Conservation (phyloP, 2,888 invertebrate genomes). For the Ormyrus nitidulus region DNA sequence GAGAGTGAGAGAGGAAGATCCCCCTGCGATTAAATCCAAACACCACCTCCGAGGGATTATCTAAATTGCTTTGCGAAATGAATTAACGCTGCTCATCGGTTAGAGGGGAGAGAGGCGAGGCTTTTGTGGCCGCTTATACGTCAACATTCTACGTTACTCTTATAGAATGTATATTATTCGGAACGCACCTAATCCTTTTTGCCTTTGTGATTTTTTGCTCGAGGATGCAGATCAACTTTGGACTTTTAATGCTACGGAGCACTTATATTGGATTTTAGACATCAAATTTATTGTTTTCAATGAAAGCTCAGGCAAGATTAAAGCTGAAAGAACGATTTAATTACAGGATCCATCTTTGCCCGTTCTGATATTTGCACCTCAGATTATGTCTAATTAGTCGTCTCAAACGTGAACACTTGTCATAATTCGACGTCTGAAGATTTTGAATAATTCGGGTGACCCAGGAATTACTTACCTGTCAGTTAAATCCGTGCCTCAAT, state of each 20-base stretch:
- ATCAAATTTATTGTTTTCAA: not conserved
- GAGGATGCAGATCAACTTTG: not conserved
- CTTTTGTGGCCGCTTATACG: constrained; percentile 9
- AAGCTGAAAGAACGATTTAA: too few relatives aligned
- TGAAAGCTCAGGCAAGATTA: too few relatives aligned
- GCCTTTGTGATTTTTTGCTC: not conserved
- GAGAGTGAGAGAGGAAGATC: constrained; percentile 51
- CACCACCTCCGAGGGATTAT: constrained; percentile 70
- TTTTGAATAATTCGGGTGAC: constrained; percentile 49
- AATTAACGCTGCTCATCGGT: constrained; percentile 70
- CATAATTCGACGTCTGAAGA: constrained; percentile 53
- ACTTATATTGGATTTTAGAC: too few relatives aligned
- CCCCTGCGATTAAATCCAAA: constrained; percentile 69
- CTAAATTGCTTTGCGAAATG: constrained; percentile 73
- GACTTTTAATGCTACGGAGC: too few relatives aligned
- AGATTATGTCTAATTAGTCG: too few relatives aligned
- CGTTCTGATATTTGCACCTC: too few relatives aligned
- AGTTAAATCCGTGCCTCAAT: constrained; percentile 26
- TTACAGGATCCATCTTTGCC: too few relatives aligned
- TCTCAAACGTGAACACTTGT: not conserved
- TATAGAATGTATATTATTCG: not conserved
- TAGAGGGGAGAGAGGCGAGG: not conserved
- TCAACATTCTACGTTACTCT: constrained; percentile 5
- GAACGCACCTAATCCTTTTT: constrained; percentile 25
- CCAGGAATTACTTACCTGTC: constrained; percentile 29